Base-by-base conservation (phyloP, 2,888 invertebrate genomes). In the Notocelia uddmanniana region DNA sequence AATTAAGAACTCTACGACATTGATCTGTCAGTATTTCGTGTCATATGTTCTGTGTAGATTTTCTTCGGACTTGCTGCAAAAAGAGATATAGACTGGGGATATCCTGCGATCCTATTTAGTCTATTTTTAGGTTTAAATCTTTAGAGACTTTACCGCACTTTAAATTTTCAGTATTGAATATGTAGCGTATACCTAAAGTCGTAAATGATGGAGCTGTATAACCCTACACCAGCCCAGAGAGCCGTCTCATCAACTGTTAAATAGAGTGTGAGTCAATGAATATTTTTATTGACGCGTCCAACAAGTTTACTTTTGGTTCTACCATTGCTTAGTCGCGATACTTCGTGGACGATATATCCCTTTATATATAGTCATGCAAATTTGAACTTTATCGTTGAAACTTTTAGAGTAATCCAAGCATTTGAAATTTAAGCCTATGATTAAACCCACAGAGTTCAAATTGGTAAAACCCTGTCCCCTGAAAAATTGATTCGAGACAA, bases 241-340 rank as follows among this genome's bases (percentile, higher is more conserved):
- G 85, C 84, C 89, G 89, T 90, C 89, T 86, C 89, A 89, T 90
- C 88, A 88, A 85, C 85, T 89, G 90, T 88, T 91, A 90, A 93
- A 91, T 89, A 92, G 90, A 92, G 91, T 91, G 89, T 89, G 86
- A 91, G 88, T 86, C 87, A 90, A 93, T 92, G 91, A 93, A 93
- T 93, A 93, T 93, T 92, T 93, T 93, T 92, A 92, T 92, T 90
- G 91, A 92, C 89, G 88, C 84, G 89, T 85, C 87, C 81, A 85
- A 87, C 89, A 81, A 85, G 88, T 89, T 87, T 85, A 81, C 87
- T 80, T 81, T 78, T 76, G 78, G 58, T 63, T 50, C 60, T 19
- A 26, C 52, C 18, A 63, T 68, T 41, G 57, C 57, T 62, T 2
- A 3, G 5, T 37, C 45, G 19, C 81, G 75, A 74, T 76, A 74